phyloP scores from a whole-genome alignment of 2,888 invertebrate species.

The Eudasyphora cyanicolor region DNA sequence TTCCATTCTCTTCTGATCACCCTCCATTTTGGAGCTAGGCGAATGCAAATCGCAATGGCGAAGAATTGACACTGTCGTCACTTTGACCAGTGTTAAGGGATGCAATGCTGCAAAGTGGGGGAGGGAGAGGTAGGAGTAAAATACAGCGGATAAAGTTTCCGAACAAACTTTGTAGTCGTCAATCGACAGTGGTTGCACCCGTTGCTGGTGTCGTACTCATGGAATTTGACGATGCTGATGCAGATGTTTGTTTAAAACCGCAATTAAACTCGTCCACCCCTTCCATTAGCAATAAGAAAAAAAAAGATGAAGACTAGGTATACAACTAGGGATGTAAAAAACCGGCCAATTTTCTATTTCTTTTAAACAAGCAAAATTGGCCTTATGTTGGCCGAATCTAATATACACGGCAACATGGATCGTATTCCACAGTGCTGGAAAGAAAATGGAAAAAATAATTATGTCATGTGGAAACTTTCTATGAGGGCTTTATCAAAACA shows the following conservation, averaged over 20 bases:
- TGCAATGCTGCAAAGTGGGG: neutral
- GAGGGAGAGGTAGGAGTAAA: too few relatives aligned
- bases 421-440: too few relatives aligned
- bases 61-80: constrained; percentile 20
- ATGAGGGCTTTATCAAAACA: too few relatives aligned
- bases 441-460: too few relatives aligned
- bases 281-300: neutral
- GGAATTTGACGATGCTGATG: neutral
- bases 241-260: neutral
- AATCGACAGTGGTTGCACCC: constrained; percentile 43
- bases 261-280: neutral
- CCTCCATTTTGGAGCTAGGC: neutral
- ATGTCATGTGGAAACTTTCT: too few relatives aligned
- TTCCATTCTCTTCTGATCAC: neutral
- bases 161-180: constrained; percentile 41
- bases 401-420: too few relatives aligned
- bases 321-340: too few relatives aligned
- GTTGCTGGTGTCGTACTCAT: neutral
- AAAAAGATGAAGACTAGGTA: neutral
- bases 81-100: constrained; percentile 24
- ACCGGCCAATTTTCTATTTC: too few relatives aligned
- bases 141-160: neutral
- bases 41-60: neutral
- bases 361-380: too few relatives aligned
- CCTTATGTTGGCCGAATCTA: too few relatives aligned